These are phyloP conservation scores for Rhopilema esculentum DNA, from an alignment of 30 jellyfish, hydroid and myxozoan species.

Conservation along the genomic window DNA sequence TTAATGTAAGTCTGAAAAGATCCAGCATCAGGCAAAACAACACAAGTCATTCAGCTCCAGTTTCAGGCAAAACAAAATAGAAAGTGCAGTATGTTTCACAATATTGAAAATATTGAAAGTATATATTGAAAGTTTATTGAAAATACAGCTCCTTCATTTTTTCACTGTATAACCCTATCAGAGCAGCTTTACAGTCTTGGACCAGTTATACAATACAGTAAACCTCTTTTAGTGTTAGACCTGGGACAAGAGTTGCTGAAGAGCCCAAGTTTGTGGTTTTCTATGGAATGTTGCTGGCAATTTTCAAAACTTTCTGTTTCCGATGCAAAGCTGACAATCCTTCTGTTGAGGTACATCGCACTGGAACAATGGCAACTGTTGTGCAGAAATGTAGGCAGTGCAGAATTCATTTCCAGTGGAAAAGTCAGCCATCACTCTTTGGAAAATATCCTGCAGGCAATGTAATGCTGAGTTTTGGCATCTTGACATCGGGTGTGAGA, in stretches of 20 bases:
- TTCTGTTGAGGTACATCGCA: slow-evolving; percentile 29
- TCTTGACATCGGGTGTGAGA: slow-evolving; percentile 45
- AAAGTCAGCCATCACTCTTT: slow-evolving; percentile 23
- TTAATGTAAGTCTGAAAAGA: not conserved
- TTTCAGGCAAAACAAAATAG: slow-evolving; percentile 3
- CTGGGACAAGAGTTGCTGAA: slow-evolving; percentile 32
- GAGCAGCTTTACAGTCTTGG: not conserved
- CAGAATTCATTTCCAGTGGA: slow-evolving; percentile 29
- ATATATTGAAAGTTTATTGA: too few species aligned
- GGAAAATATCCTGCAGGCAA: slow-evolving; percentile 69
- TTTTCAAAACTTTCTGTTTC: slow-evolving; percentile 22
- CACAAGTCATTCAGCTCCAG: not conserved
- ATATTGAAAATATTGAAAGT: not conserved
- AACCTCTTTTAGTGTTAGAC: slow-evolving; percentile 4
- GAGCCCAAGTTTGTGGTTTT: slow-evolving; percentile 31
- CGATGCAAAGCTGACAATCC: slow-evolving; percentile 30
- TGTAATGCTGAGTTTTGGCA: slow-evolving; percentile 45
- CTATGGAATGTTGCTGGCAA: not conserved
- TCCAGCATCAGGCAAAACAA: slow-evolving; percentile 11
- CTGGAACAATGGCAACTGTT: slow-evolving; percentile 36
- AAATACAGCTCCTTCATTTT: too few species aligned
- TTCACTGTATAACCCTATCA: not conserved
- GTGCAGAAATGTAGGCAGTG: slow-evolving; percentile 30
- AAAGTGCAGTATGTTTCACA: not conserved
- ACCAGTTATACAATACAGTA: not conserved